Percentiles rank a stretch among this genome's conserved stretches.
These are phyloP conservation scores for Brachionus manjavacas DNA, from an alignment of 1,140 invertebrate species.

Conservation along the genomic window DNA sequence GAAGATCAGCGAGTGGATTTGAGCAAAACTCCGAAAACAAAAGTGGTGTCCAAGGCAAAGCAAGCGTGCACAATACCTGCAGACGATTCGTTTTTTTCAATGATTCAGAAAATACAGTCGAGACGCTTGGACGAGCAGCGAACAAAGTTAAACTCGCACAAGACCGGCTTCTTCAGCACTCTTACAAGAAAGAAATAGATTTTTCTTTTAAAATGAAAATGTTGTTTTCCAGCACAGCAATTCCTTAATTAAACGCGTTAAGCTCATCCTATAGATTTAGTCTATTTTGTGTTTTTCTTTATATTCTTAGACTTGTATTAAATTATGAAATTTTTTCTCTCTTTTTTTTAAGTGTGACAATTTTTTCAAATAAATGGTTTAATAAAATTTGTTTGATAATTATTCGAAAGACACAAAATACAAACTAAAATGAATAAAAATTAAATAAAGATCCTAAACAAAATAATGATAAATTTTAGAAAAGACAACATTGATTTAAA, in stretches of 20 bases:
- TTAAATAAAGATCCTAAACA: too few species aligned
- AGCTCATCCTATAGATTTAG: not conserved
- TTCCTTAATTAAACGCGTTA: not conserved
- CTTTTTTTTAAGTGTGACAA: not conserved
- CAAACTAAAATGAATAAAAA: too few species aligned
- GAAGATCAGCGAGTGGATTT: conserved; percentile 55
- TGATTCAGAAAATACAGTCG: conserved; percentile 85
- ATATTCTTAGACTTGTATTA: not conserved
- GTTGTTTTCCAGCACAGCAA: conserved; percentile 1
- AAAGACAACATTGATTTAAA: too few species aligned
- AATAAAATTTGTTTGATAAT: not conserved
- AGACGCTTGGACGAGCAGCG: conserved; percentile 64
- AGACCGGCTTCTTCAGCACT: not conserved
- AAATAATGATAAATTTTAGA: too few species aligned
- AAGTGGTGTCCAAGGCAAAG: not conserved
- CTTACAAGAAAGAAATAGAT: not conserved
- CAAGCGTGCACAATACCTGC: conserved; percentile 57
- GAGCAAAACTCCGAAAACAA: conserved; percentile 43
- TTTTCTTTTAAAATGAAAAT: not conserved
- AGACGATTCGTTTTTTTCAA: conserved; percentile 89
- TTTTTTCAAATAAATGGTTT: conserved; percentile 1
- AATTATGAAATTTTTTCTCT: not conserved
- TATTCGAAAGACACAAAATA: too few species aligned
- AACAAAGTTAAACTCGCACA: not conserved
- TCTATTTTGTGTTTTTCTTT: conserved; percentile 5